Conservation (phyloP, 2,113 vertebrate species). For the Oncorhynchus keta region DNA sequence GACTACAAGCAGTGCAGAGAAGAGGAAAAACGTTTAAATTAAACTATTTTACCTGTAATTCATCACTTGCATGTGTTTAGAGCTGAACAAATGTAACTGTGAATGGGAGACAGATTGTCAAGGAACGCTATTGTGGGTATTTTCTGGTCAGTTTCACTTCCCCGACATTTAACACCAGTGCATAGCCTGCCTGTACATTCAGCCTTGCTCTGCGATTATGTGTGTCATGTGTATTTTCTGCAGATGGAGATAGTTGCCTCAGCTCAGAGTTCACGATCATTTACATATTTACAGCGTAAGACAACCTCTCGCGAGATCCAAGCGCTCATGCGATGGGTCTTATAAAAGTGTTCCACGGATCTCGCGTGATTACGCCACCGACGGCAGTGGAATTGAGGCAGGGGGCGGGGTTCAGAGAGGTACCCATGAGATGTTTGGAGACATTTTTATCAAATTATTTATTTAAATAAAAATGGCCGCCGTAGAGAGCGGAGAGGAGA, state of each 20-base stretch:
- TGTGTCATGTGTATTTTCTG: slow-evolving; percentile 4
- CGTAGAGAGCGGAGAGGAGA: slow-evolving; percentile 80
- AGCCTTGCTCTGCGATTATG: not conserved
- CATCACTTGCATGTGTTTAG: too few species aligned
- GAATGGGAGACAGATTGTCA: too few species aligned
- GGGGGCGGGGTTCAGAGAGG: slow-evolving; percentile 71
- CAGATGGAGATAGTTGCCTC: not conserved
- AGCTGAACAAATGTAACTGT: too few species aligned
- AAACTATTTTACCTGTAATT: too few species aligned
- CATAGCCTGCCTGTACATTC: too few species aligned
- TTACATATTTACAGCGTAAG: not conserved
- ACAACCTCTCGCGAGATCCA: slow-evolving; percentile 22
- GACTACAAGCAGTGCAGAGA: too few species aligned
- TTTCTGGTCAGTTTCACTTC: too few species aligned
- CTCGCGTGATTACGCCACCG: slow-evolving; percentile 66
- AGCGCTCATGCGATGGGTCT: not conserved
- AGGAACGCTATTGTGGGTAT: too few species aligned
- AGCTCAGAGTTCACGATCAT: not conserved
- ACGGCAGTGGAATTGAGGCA: slow-evolving; percentile 58
- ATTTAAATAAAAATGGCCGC: slow-evolving; percentile 87
- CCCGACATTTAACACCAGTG: too few species aligned
- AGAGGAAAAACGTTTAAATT: too few species aligned
- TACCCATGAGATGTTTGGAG: slow-evolving; percentile 75
- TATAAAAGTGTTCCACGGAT: slow-evolving; percentile 23
- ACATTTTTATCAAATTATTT: slow-evolving; percentile 80